These are phyloP conservation scores for Mellilla xanthometata DNA, from an alignment of 2,888 invertebrate species.

Conservation along the genomic window DNA sequence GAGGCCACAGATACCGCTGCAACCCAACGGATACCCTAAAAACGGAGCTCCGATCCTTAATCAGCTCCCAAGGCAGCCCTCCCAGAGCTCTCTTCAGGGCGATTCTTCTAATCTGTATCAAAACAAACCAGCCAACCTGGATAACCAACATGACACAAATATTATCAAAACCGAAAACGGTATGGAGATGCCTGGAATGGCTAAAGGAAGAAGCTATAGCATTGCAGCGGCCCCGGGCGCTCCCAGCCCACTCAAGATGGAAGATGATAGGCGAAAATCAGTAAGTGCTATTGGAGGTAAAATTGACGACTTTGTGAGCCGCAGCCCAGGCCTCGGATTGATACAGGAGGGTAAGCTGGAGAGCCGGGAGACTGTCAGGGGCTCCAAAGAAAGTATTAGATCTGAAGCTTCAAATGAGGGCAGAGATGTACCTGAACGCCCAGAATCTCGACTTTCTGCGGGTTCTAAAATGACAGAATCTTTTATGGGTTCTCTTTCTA, in stretches of 20 bases:
- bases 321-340: conserved; percentile 67
- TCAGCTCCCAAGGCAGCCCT: conserved; percentile 66
- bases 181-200: conserved; percentile 63
- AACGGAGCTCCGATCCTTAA: conserved; percentile 46
- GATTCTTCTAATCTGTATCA: conserved; percentile 56
- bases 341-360: conserved; percentile 74
- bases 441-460: conserved; percentile 72
- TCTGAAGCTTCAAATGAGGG: conserved; percentile 62
- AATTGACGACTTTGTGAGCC: conserved; percentile 61
- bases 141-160: conserved; percentile 66
- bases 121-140: conserved; percentile 74
- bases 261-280: conserved; percentile 79
- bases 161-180: conserved; percentile 61
- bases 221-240: conserved; percentile 77
- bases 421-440: conserved; percentile 59
- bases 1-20: conserved; percentile 48
- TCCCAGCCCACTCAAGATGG: conserved; percentile 65
- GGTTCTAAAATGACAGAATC: conserved; percentile 78
- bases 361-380: conserved; percentile 68
- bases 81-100: conserved; percentile 65
- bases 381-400: conserved; percentile 67
- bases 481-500: conserved; percentile 68
- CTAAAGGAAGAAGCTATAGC: conserved; percentile 80
- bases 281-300: conserved; percentile 73
- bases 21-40: conserved; percentile 56